Conservation (phyloP, 1,140 invertebrate genomes). For the Neelides sp. region DNA sequence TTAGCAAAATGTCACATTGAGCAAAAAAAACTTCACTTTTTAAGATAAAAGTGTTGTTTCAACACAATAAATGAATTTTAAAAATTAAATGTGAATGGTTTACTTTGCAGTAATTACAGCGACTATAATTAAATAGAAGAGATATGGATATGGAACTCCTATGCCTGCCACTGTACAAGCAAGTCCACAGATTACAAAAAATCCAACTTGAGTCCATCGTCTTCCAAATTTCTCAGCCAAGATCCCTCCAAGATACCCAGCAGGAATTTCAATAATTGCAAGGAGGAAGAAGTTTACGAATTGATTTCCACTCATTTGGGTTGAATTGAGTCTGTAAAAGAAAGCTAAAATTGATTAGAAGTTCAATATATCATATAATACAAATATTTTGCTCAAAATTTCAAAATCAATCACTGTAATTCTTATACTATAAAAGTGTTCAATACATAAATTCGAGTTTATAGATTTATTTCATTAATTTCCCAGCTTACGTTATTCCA, state of each 20-base stretch:
- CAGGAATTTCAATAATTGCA: constrained; percentile 10
- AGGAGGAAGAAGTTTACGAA: constrained; percentile 15
- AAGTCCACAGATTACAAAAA: constrained; percentile 11
- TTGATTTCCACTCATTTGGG: constrained; percentile 12
- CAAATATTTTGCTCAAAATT: too few species aligned
- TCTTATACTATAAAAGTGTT: too few species aligned
- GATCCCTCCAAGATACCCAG: constrained; percentile 14
- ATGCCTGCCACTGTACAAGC: constrained; percentile 2
- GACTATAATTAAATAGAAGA: background rate
- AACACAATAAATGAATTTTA: too few species aligned
- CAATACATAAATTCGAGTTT: too few species aligned
- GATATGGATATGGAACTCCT: background rate
- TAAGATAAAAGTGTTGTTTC: too few species aligned
- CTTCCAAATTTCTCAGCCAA: constrained; percentile 22
- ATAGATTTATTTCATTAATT: too few species aligned
- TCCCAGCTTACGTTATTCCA: background rate
- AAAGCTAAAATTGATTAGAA: constrained; percentile 2
- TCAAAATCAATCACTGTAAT: too few species aligned
- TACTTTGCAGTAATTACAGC: constrained; percentile 9
- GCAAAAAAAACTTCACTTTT: too few species aligned
- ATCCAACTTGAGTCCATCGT: constrained; percentile 24
- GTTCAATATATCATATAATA: too few species aligned
- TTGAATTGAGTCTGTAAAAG: too few species aligned
- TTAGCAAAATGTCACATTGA: background rate
- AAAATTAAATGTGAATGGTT: too few species aligned